phyloP scores from a whole-genome alignment of 2,888 invertebrate genomes.

The Oscheius sp. region DNA sequence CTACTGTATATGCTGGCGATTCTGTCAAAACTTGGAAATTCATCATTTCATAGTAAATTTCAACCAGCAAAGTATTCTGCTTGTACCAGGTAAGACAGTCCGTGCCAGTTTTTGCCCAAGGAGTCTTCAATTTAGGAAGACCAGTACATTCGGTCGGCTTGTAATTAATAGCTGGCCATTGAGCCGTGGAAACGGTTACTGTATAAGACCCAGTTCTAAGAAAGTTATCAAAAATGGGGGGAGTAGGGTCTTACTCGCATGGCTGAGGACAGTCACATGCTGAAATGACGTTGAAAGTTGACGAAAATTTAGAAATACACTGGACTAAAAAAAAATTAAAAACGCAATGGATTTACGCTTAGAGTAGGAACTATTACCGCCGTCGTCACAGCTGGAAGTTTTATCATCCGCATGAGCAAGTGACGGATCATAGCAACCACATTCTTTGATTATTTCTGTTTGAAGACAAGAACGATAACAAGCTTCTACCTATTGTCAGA shows the following conservation, averaged over 20 bases:
- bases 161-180: conserved; percentile 62
- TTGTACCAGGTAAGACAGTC: conserved; percentile 58
- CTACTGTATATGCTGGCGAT: conserved; percentile 60
- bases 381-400: conserved; percentile 30
- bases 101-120: neutral
- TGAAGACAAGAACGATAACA: conserved; percentile 72
- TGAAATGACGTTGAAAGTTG: conserved; percentile 53
- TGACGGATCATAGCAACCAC: conserved; percentile 70
- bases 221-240: no score
- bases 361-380: no score
- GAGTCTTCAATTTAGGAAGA: neutral
- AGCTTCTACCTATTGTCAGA: conserved; percentile 63
- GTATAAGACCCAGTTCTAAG: conserved; percentile 42
- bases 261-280: conserved; percentile 66
- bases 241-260: conserved; percentile 59
- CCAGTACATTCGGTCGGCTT: conserved; percentile 62
- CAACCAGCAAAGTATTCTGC: conserved; percentile 70
- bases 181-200: conserved; percentile 67
- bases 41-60: conserved; percentile 71
- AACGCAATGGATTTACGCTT: neutral
- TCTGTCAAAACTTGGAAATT: conserved; percentile 68
- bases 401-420: conserved; percentile 47
- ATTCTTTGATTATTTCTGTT: conserved; percentile 60
- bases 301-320: conserved; percentile 57
- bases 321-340: conserved; percentile 38